Percentiles rank a stretch among this genome's conserved stretches.
Evolutionary conservation across 2,797 vertebrate genomes (phyloP).

Genomic region (Myotis vivesi): DNA sequence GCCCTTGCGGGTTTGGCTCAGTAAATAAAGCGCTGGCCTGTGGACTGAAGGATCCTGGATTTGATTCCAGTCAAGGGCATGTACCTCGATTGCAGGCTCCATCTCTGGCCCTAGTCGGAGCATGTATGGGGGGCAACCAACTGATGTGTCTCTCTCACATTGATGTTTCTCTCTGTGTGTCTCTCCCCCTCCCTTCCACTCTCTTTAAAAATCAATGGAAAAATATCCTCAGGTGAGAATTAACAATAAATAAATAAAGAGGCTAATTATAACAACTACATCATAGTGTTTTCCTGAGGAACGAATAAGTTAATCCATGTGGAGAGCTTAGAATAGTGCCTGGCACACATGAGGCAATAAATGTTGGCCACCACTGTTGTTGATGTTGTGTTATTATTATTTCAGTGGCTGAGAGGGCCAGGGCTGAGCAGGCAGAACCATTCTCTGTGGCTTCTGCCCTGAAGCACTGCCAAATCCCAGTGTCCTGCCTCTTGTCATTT

Average conservation of each 20-base stretch:
- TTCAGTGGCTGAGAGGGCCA: background rate
- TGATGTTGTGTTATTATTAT: background rate
- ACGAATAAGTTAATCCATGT: background rate
- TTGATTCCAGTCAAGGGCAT: no score
- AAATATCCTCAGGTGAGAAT: no score
- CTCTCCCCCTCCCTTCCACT: no score
- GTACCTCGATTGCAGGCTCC: no score
- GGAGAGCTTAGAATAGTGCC: background rate
- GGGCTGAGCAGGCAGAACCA: background rate
- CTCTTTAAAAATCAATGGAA: no score
- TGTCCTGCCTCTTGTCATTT: constrained; percentile 28
- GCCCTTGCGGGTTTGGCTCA: no score
- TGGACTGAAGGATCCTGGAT: no score
- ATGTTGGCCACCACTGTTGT: background rate
- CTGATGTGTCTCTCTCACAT: no score
- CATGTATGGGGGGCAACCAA: no score
- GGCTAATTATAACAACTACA: background rate
- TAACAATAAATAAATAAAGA: background rate
- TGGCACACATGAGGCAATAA: background rate
- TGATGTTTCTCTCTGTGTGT: no score
- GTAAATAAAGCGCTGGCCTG: no score
- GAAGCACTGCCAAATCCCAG: background rate
- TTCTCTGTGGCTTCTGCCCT: constrained; percentile 5
- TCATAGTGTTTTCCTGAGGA: background rate
- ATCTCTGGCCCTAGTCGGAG: no score